A percentile compares a stretch with the other conserved stretches of the same genome.
phyloP scores from a whole-genome alignment of 2,797 vertebrate species.

The Melanotaenia boesemani region DNA sequence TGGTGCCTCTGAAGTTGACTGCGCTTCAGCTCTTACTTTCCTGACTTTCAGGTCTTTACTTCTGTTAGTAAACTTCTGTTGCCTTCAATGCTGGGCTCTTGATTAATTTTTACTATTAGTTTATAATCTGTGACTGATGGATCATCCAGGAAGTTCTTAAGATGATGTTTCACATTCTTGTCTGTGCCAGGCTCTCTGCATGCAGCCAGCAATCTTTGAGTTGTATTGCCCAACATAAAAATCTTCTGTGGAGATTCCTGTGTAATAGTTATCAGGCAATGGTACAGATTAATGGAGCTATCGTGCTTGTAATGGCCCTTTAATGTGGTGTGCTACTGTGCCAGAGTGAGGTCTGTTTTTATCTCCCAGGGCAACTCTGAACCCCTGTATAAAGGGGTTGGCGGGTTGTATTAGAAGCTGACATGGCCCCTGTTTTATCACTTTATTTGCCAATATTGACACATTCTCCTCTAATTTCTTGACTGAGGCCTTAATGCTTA shows the following conservation, averaged over 20 bases:
- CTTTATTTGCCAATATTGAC: neutral
- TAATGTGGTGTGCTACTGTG: neutral
- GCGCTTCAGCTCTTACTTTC: slow-evolving; percentile 11
- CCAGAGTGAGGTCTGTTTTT: slow-evolving; percentile 15
- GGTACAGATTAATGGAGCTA: neutral
- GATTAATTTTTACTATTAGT: slow-evolving; percentile 41
- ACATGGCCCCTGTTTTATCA: too few relatives aligned
- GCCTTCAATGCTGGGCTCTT: slow-evolving; percentile 29
- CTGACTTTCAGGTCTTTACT: slow-evolving; percentile 8
- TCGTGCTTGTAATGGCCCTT: slow-evolving; percentile 8
- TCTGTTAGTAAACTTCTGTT: slow-evolving; percentile 32
- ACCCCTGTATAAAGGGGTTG: neutral
- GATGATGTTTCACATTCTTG: slow-evolving; percentile 43
- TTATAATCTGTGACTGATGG: slow-evolving; percentile 27
- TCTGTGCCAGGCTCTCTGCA: slow-evolving; percentile 19
- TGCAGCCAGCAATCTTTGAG: slow-evolving; percentile 32
- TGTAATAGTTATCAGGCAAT: neutral
- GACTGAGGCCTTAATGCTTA: neutral
- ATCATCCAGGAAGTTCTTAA: slow-evolving; percentile 38
- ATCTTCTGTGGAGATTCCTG: slow-evolving; percentile 39
- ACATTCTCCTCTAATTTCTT: slow-evolving; percentile 1
- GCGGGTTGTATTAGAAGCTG: too few relatives aligned
- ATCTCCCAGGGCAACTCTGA: slow-evolving; percentile 7
- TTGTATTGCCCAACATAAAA: slow-evolving; percentile 36
- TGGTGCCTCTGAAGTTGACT: neutral